Evolutionary conservation across 2,888 invertebrate species (phyloP).

Genomic region (Brachylomia viminalis): DNA sequence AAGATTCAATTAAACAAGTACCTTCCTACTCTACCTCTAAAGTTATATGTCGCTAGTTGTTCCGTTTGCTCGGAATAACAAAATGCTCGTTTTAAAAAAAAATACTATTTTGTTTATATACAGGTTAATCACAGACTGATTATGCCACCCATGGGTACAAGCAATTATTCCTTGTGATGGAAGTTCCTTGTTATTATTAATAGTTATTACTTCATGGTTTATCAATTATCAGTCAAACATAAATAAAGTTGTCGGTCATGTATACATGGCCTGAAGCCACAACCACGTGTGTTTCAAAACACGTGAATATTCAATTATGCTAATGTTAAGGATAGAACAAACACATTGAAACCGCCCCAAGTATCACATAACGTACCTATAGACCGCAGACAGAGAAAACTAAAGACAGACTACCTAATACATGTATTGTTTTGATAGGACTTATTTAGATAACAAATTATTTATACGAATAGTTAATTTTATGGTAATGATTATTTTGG

Average conservation of each 20-base stretch:
- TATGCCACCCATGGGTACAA: background rate
- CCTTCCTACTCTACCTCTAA: too few relatives aligned
- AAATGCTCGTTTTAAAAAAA: too few relatives aligned
- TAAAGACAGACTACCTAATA: background rate
- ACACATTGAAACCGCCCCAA: conserved; percentile 19
- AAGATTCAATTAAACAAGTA: too few relatives aligned
- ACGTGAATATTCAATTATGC: conserved; percentile 29
- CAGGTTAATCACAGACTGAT: background rate
- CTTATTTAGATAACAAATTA: background rate
- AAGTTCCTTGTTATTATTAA: background rate
- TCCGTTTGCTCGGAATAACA: background rate
- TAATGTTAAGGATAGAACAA: conserved; percentile 28
- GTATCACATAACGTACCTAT: conserved; percentile 1
- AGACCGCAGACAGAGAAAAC: too few relatives aligned
- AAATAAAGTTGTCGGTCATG: background rate
- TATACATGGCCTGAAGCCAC: conserved; percentile 16
- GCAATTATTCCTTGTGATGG: too few relatives aligned
- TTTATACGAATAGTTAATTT: background rate
- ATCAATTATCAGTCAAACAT: background rate
- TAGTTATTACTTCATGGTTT: background rate
- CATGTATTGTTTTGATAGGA: conserved; percentile 6
- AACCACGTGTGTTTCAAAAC: background rate
- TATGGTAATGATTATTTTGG: background rate
- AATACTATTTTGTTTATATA: too few relatives aligned
- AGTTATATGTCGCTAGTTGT: background rate